These are phyloP conservation scores for Melanchra persicariae DNA, from an alignment of 2,888 invertebrate species.

Conservation along the genomic window DNA sequence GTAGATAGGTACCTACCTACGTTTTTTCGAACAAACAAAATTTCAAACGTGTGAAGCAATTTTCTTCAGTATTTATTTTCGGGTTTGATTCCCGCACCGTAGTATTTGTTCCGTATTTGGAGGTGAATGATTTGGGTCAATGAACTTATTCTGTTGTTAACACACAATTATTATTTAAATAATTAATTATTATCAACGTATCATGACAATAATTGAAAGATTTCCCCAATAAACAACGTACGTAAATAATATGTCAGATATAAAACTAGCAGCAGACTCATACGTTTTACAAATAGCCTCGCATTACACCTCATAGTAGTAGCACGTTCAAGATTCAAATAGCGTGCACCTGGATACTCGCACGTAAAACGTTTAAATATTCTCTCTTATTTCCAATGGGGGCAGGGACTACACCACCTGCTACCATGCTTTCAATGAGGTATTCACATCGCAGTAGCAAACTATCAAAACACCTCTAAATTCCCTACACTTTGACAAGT, in stretches of 20 bases:
- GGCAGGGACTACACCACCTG: no score
- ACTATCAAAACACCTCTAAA: no score
- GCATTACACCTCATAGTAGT: neutral
- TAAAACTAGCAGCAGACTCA: neutral
- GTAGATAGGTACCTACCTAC: neutral
- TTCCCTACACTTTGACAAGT: no score
- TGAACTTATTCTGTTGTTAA: neutral
- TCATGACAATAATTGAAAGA: no score
- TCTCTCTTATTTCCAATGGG: no score
- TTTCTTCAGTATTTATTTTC: no score
- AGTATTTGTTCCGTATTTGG: neutral
- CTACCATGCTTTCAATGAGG: no score
- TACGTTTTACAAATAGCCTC: conserved; percentile 2
- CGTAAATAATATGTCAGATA: neutral
- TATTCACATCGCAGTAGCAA: no score
- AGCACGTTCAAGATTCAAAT: conserved; percentile 3
- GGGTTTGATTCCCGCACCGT: neutral
- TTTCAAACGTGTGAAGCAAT: neutral
- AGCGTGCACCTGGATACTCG: neutral
- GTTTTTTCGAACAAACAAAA: neutral
- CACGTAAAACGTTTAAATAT: neutral
- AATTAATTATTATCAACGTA: neutral
- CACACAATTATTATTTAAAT: no score
- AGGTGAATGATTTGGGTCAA: neutral
- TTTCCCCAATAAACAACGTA: neutral